phyloP scores from a whole-genome alignment of 2,797 vertebrate genomes.

The Fistularia commersonii region DNA sequence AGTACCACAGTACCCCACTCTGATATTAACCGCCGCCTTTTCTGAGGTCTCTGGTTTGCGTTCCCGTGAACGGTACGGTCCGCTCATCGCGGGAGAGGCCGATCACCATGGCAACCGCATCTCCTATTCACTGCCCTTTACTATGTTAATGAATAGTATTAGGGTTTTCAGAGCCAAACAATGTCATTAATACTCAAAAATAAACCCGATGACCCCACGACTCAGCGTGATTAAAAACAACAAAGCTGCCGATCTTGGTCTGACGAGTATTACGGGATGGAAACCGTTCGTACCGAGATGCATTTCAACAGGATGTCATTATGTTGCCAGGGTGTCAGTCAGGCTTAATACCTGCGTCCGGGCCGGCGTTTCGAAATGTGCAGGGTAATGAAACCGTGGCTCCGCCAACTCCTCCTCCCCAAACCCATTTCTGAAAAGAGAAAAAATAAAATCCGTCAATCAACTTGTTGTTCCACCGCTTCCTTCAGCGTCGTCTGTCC shows the following conservation, averaged over 20 bases:
- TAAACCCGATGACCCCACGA: no score
- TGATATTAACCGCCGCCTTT: constrained; percentile 52
- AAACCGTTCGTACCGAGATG: no score
- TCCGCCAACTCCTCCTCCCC: no score
- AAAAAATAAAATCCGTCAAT: constrained; percentile 47
- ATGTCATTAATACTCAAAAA: no score
- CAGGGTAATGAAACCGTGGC: neutral
- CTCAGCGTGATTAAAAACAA: no score
- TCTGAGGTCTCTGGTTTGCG: constrained; percentile 59
- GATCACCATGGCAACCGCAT: constrained; percentile 44
- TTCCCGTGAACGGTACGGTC: constrained; percentile 56
- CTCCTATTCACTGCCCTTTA: no score
- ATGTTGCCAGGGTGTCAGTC: constrained; percentile 26
- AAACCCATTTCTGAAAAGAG: no score
- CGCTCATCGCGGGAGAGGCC: constrained; percentile 63
- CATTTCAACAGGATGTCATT: constrained; percentile 21
- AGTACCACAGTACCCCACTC: constrained; percentile 21
- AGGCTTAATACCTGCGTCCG: constrained; percentile 9
- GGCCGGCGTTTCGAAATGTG: constrained; percentile 15
- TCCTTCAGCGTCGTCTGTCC: constrained; percentile 14
- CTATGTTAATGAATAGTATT: no score
- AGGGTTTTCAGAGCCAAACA: no score
- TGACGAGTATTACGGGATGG: no score
- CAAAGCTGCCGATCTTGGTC: no score
- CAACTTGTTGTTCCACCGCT: constrained; percentile 9